phyloP scores from a whole-genome alignment of 1,140 invertebrate genomes.

The Schlechtendalia chinensis region DNA sequence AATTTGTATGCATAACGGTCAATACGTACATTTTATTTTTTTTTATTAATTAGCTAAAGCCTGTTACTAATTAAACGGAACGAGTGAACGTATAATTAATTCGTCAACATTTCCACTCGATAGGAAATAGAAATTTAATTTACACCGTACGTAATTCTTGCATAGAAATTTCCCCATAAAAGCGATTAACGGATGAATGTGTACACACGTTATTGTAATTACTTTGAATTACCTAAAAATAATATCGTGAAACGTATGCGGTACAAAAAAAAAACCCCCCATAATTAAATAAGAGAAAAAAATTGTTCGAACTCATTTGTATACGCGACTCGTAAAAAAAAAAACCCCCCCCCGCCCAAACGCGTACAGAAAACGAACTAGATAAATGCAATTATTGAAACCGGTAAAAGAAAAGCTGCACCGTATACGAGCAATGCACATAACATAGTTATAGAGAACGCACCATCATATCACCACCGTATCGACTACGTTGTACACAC shows the following conservation, averaged over 20 bases:
- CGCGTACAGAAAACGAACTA: not conserved
- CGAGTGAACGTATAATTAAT: not conserved
- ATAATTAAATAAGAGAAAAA: not conserved
- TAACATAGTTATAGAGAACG: too few species aligned
- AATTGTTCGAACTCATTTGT: not conserved
- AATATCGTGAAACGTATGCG: not conserved
- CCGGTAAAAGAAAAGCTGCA: not conserved
- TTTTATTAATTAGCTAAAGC: not conserved
- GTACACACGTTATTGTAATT: not conserved
- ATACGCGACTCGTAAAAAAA: too few species aligned
- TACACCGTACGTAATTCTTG: too few species aligned
- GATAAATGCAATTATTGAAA: not conserved
- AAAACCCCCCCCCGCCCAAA: not conserved
- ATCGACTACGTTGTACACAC: too few species aligned
- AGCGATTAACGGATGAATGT: not conserved
- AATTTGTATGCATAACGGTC: too few species aligned
- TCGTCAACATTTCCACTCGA: not conserved
- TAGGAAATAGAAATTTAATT: constrained; percentile 6
- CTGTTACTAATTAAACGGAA: constrained; percentile 4
- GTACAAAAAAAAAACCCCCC: not conserved
- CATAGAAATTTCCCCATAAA: not conserved
- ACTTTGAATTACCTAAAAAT: not conserved
- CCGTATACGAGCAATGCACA: too few species aligned
- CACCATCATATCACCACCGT: too few species aligned
- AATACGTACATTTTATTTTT: not conserved